A percentile compares a stretch with the other conserved stretches of the same genome.
phyloP scores from a whole-genome alignment of 2,888 invertebrate species.

The Tachina fera region DNA sequence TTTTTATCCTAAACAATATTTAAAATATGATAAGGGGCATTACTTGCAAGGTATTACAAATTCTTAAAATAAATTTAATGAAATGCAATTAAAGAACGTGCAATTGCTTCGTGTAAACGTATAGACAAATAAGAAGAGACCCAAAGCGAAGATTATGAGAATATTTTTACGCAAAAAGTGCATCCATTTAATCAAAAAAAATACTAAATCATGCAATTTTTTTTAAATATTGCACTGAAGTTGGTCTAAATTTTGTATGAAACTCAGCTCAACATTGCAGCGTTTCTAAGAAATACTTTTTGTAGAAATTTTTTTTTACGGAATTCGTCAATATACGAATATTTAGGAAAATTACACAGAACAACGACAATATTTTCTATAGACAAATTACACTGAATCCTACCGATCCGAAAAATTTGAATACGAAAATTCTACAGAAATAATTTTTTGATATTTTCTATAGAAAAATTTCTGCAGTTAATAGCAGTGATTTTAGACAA shows the following conservation, averaged over 20 bases:
- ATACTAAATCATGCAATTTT: background rate
- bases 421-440: background rate
- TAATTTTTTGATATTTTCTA: background rate
- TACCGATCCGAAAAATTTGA: background rate
- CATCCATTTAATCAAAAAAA: background rate
- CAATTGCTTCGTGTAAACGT: too few relatives aligned
- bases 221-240: background rate
- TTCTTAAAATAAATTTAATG: background rate
- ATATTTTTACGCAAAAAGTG: too few relatives aligned
- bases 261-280: too few relatives aligned
- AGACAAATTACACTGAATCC: background rate
- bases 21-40: slow-evolving; percentile 3
- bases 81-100: too few relatives aligned
- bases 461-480: background rate
- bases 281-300: too few relatives aligned
- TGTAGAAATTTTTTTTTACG: too few relatives aligned
- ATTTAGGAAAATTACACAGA: background rate
- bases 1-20: background rate
- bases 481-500: too few relatives aligned
- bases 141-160: too few relatives aligned
- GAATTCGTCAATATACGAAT: too few relatives aligned
- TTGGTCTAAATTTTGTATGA: background rate
- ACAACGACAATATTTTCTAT: too few relatives aligned
- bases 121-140: too few relatives aligned
- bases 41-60: background rate